These are phyloP conservation scores for Neogobius melanostomus DNA, from an alignment of 2,113 vertebrate genomes.

Conservation along the genomic window DNA sequence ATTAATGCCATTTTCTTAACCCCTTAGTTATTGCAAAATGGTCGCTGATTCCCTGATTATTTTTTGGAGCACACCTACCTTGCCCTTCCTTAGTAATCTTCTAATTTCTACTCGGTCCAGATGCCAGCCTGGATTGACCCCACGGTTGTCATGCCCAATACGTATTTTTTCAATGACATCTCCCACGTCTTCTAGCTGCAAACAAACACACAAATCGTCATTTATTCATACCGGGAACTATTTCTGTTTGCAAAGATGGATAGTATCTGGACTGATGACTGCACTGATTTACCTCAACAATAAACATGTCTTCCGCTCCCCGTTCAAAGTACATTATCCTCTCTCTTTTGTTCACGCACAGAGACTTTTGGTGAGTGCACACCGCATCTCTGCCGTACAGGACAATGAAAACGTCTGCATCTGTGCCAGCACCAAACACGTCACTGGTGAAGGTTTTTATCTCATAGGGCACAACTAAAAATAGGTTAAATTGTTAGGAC, in stretches of 20 bases:
- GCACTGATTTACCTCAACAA: slow-evolving; percentile 83
- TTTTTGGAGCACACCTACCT: slow-evolving; percentile 71
- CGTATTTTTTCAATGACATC: slow-evolving; percentile 96
- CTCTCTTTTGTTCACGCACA: slow-evolving; percentile 95
- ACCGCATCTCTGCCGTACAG: slow-evolving; percentile 86
- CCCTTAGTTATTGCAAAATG: no score
- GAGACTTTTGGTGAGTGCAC: slow-evolving; percentile 85
- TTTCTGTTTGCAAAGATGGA: no score
- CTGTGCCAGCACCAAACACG: slow-evolving; percentile 89
- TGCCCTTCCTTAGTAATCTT: slow-evolving; percentile 90
- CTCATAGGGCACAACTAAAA: slow-evolving; percentile 92
- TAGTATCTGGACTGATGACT: no score
- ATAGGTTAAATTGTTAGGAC: background rate
- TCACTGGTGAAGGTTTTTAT: slow-evolving; percentile 90
- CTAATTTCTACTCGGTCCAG: slow-evolving; percentile 88
- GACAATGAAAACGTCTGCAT: slow-evolving; percentile 89
- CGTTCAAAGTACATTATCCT: slow-evolving; percentile 91
- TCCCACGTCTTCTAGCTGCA: slow-evolving; percentile 89
- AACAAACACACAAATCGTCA: background rate
- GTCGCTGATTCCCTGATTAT: background rate
- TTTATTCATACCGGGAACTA: background rate
- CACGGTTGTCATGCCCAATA: slow-evolving; percentile 86
- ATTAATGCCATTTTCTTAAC: no score
- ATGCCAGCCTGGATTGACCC: slow-evolving; percentile 92
- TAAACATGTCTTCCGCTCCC: slow-evolving; percentile 91